These are phyloP conservation scores for Eospalax fontanierii DNA, from an alignment of 2,797 vertebrate species.

Conservation along the genomic window DNA sequence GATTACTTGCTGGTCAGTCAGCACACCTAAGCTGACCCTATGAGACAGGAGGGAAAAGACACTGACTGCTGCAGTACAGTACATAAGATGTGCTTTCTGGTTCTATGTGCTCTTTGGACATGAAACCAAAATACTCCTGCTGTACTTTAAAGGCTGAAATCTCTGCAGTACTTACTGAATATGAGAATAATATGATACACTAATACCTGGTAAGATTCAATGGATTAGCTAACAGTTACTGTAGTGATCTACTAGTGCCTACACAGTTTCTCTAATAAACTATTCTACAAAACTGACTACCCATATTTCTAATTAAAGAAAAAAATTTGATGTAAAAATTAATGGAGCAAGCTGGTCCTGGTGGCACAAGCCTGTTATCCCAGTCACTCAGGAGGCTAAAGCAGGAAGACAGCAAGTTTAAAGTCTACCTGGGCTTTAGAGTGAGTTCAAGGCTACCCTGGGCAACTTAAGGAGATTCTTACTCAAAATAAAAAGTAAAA, in stretches of 20 bases:
- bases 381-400: not conserved
- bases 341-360: not conserved
- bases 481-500: not conserved
- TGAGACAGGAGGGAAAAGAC: slow-evolving; percentile 1
- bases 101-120: slow-evolving; percentile 76
- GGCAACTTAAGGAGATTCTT: not conserved
- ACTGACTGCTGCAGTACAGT: not conserved
- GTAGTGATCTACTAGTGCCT: slow-evolving; percentile 54
- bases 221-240: slow-evolving; percentile 13
- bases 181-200: slow-evolving; percentile 60
- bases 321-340: slow-evolving; percentile 14
- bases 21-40: slow-evolving; percentile 42
- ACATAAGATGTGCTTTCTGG: not conserved
- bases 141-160: slow-evolving; percentile 57
- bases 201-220: slow-evolving; percentile 51
- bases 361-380: not conserved
- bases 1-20: slow-evolving; percentile 35
- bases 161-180: slow-evolving; percentile 71
- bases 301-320: slow-evolving; percentile 7
- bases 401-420: not conserved
- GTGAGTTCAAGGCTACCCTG: not conserved
- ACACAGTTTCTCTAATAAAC: not conserved
- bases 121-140: not conserved
- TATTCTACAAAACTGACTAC: not conserved
- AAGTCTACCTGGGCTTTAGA: not conserved